Percentiles rank a stretch among this genome's conserved stretches.
These are phyloP conservation scores for Nymphalis polychloros DNA, from an alignment of 2,888 invertebrate genomes.

Conservation along the genomic window DNA sequence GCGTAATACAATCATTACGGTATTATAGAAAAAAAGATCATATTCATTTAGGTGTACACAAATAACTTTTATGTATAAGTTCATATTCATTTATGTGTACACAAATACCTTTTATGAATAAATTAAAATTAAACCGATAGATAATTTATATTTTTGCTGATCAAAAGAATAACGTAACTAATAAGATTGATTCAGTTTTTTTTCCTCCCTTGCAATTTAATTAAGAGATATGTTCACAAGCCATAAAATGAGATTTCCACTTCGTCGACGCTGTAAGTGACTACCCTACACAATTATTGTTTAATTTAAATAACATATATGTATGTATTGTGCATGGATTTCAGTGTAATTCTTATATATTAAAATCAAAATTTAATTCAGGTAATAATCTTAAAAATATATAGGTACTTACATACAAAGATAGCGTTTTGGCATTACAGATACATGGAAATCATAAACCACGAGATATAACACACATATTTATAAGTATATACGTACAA, in stretches of 20 bases:
- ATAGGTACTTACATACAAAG: too few species aligned
- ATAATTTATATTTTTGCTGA: neutral
- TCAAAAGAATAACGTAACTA: neutral
- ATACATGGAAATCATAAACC: neutral
- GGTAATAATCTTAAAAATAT: too few species aligned
- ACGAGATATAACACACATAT: neutral
- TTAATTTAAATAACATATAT: conserved; percentile 17
- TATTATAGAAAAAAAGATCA: too few species aligned
- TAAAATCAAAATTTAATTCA: too few species aligned
- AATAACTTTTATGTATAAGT: too few species aligned
- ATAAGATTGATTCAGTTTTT: conserved; percentile 26
- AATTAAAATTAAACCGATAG: neutral
- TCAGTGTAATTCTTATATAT: neutral
- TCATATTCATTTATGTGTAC: too few species aligned
- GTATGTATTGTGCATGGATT: conserved; percentile 4
- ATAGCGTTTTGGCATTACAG: too few species aligned
- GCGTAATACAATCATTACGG: too few species aligned
- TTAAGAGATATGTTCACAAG: conserved; percentile 56
- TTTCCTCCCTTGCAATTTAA: conserved; percentile 47
- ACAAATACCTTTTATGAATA: neutral
- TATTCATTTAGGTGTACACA: too few species aligned
- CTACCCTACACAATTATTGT: conserved; percentile 35
- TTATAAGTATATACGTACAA: conserved; percentile 14
- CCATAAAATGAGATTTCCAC: conserved; percentile 63
- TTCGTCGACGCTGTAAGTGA: conserved; percentile 37